A percentile compares a stretch with the other conserved stretches of the same genome.
phyloP scores from a whole-genome alignment of 2,888 invertebrate species.

The Marasmarcha lunaedactyla region DNA sequence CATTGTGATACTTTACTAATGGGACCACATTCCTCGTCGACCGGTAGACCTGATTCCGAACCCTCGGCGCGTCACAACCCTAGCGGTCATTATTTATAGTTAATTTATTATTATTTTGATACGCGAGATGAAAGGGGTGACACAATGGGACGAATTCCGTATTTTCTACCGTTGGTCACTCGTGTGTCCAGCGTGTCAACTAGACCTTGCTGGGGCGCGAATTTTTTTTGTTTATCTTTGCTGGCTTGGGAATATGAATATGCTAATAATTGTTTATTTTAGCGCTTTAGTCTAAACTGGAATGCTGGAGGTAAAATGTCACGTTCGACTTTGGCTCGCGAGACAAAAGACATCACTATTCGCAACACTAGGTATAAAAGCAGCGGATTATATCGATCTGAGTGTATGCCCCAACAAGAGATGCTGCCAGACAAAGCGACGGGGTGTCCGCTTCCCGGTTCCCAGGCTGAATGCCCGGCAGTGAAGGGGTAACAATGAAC shows the following conservation, averaged over 20 bases:
- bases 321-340: neutral
- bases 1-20: conserved; percentile 62
- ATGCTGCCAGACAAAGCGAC: neutral
- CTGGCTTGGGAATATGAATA: conserved; percentile 30
- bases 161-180: conserved; percentile 50
- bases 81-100: conserved; percentile 54
- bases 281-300: neutral
- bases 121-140: conserved; percentile 58
- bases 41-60: conserved; percentile 50
- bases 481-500: conserved; percentile 53
- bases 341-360: neutral
- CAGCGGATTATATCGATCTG: neutral
- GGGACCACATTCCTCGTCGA: conserved; percentile 58
- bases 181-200: conserved; percentile 26
- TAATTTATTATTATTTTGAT: conserved; percentile 69
- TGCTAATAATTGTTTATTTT: conserved; percentile 9
- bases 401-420: neutral
- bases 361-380: neutral
- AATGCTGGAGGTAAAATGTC: too few species aligned
- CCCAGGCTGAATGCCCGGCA: conserved; percentile 47
- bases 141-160: conserved; percentile 48
- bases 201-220: conserved; percentile 25
- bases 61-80: conserved; percentile 23
- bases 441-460: conserved; percentile 51
- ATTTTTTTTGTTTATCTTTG: conserved; percentile 27